Base-by-base conservation (phyloP, 2,797 vertebrate genomes). In the Muscicapa comitata region DNA sequence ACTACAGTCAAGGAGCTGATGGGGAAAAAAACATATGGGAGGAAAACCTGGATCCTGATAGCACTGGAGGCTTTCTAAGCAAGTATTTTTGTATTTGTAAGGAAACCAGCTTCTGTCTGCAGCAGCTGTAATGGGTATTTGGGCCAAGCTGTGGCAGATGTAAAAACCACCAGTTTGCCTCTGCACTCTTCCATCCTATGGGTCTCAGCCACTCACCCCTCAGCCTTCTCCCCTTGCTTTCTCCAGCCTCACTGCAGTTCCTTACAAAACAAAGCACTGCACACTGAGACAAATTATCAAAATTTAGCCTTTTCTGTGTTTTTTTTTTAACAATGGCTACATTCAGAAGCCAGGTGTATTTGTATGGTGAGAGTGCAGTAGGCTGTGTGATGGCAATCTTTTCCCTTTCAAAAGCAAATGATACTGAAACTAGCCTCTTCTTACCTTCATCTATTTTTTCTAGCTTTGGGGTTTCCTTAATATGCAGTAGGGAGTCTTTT, bases 371-470 rank as follows among this genome's bases (percentile, higher is more conserved):
- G 47, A 54, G 28, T 15, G 37, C 51, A 75, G 18, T 6, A 67
- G 54, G 43, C n/a, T 84, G 45, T 42, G 31, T 1, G 0, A 75
- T 48, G n/a, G 80, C 63, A 55, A 3, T 73, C 23, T 71, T 58
- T 76, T 65, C 82, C 33, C 28, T 65, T 91, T 48, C 53, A 37
- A 78, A 86, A 63, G 38, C 1, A 1, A 91, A 43, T 61, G 45
- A 86, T 90, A 90, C 21, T 78, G 83, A 92, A 97, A 95, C 50
- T 28, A 78, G n/a, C 10, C 28, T 93, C 40, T 84, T 92, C 73
- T 88, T 51, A 67, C 53, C 47, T 83, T 86, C 8, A 18, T 47
- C 57, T 76, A 33, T 47, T 76, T 82, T 93, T 43, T 23, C 76
- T 83, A 61, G 19, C 33, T 89, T 89, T 68, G 29, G 4, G 25